phyloP scores from a whole-genome alignment of 2,113 vertebrate species.

The Paralichthys olivaceus region DNA sequence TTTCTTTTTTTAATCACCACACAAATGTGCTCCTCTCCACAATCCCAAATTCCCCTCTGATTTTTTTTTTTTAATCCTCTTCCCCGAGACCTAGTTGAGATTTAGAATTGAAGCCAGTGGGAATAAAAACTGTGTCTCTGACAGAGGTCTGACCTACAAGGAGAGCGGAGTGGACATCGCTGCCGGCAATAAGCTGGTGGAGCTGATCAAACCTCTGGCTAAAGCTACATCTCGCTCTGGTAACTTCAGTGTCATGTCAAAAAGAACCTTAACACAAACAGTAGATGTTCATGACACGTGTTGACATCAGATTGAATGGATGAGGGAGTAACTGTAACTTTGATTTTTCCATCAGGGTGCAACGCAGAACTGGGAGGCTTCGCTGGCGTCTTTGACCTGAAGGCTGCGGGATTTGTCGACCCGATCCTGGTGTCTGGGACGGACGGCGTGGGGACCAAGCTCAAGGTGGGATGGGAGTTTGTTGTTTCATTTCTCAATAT shows the following conservation, averaged over 20 bases:
- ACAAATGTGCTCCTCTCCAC: no score
- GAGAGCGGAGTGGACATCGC: constrained; percentile 95
- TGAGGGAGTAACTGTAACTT: not conserved
- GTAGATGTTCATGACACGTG: not conserved
- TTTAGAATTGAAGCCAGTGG: no score
- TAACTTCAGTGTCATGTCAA: constrained; percentile 62
- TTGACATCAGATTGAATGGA: no score
- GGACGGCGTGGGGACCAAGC: constrained; percentile 97
- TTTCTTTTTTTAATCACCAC: not conserved
- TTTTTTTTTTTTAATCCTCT: not conserved
- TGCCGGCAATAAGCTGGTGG: constrained; percentile 92
- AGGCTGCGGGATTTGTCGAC: constrained; percentile 92
- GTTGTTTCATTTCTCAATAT: not conserved
- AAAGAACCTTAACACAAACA: not conserved
- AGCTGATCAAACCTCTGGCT: constrained; percentile 93
- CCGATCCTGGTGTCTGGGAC: constrained; percentile 95
- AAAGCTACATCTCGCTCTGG: constrained; percentile 92
- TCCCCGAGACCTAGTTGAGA: not conserved
- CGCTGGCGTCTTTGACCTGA: constrained; percentile 95
- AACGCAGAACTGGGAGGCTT: constrained; percentile 94
- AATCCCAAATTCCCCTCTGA: no score
- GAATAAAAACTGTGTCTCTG: constrained; percentile 41
- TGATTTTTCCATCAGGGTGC: constrained; percentile 83
- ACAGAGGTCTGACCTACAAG: constrained; percentile 93
- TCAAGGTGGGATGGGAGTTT: constrained; percentile 85